Base-by-base conservation (phyloP, 1,140 invertebrate genomes). In the Drosophila ananassae region DNA sequence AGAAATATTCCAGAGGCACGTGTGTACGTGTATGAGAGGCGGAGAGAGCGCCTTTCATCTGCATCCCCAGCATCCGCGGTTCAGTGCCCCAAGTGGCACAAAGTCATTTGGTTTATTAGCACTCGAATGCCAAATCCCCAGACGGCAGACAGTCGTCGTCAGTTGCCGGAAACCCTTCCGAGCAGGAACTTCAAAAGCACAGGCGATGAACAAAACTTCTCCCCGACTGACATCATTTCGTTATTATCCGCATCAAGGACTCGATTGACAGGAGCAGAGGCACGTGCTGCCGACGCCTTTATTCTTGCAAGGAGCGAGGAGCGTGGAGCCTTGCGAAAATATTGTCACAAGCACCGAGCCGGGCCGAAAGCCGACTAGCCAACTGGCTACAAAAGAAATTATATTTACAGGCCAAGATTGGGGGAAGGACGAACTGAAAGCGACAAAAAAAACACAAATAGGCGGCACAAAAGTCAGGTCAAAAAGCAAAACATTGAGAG, bases 211-310 rank as follows among this genome's bases (percentile, higher is more conserved):
- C 50, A 79, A 76, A 76, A 83, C 76, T 59, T 83, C 57, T 66
- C 55, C 62, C 66, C 55, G 59, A 46, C 64, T 77, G 79, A 83
- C 83, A 89, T 89, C 89, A 89, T 89, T 89, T 83, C 83, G 84
- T 89, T 89, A 89, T 89, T 89, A 89, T 89, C 79, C 83, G 79
- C 84, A 89, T 89, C 84, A 89, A 89, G 84, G 73, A 83, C 57
- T 83, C 83, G 83, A 89, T 89, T 89, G 83, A 89, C 83, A 89
- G 84, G 52, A 84, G 60, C 67, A 39, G 61, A 72, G 74, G 73
- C 84, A 89, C 83, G 83, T 83, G 83, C 79, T 83, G 73, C 72
- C 76, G 69, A 72, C 82, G 83, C 83, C 83, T 83, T 89, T 79
- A 89, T 89, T 67, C 72, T 44, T 21, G 12, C 34, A 4, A 44